Evolutionary conservation across 2,888 invertebrate genomes (phyloP).

Genomic region (Pollenia griseotomentosa): DNA sequence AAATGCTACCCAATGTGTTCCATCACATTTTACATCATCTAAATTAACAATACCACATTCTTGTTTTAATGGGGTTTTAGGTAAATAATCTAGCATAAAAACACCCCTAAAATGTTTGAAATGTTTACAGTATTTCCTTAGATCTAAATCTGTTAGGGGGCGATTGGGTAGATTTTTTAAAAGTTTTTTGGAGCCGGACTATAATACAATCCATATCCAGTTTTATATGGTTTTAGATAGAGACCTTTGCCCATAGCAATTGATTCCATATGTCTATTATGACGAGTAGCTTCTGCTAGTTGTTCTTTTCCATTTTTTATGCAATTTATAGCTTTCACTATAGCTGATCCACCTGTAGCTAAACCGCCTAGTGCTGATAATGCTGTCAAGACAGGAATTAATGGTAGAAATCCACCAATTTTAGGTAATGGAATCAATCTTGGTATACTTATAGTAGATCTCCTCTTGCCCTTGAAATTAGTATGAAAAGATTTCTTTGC

Average conservation of each 20-base stretch:
- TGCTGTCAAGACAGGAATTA: neutral
- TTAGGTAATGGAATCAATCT: conserved; percentile 3
- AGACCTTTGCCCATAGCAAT: too few species aligned
- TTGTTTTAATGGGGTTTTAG: neutral
- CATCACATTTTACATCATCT: conserved; percentile 4
- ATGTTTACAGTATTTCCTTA: neutral
- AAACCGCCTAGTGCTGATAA: neutral
- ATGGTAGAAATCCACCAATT: conserved; percentile 14
- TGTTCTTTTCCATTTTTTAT: neutral
- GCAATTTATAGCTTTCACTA: neutral
- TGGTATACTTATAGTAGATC: neutral
- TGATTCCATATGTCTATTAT: neutral
- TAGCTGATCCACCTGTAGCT: neutral
- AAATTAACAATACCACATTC: conserved; percentile 27
- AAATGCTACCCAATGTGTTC: conserved; percentile 15
- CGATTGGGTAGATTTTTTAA: neutral
- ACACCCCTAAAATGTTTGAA: conserved; percentile 8
- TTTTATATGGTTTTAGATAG: too few species aligned
- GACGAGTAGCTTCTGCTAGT: conserved; percentile 4
- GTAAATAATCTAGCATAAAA: conserved; percentile 1
- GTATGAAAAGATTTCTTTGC: too few species aligned
- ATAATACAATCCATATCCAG: too few species aligned
- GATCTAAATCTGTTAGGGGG: neutral
- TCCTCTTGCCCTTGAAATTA: neutral
- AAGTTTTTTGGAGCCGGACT: neutral